Percentiles rank a stretch among this genome's conserved stretches.
Evolutionary conservation across 2,797 vertebrate species (phyloP).

Genomic region (Neosalanx taihuensis): DNA sequence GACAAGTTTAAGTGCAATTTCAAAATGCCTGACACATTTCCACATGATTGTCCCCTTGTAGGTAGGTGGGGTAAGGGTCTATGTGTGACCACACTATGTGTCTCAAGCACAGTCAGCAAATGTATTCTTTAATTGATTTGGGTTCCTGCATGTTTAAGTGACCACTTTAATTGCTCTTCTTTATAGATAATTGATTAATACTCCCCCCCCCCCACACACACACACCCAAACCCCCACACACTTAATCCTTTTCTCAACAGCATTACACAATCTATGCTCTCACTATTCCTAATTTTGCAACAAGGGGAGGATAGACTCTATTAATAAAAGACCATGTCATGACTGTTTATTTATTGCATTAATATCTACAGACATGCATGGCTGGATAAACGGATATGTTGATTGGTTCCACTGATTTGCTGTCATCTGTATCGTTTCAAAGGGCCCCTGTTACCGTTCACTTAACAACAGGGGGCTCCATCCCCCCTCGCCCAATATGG

Average conservation of each 20-base stretch:
- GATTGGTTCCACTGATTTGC: constrained; percentile 4
- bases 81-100: not conserved
- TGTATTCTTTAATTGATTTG: not conserved
- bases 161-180: constrained; percentile 1
- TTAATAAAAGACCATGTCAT: constrained; percentile 1
- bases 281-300: not conserved
- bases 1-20: not conserved
- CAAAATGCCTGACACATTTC: not conserved
- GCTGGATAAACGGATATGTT: constrained; percentile 23
- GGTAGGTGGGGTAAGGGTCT: not conserved
- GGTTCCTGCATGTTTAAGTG: not conserved
- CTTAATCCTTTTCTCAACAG: not conserved
- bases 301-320: not conserved
- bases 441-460: constrained; percentile 24
- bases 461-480: constrained; percentile 33
- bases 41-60: not conserved
- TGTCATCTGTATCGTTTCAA: constrained; percentile 48
- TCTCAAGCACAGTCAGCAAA: not conserved
- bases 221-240: constrained; percentile 9
- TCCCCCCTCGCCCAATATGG: constrained; percentile 49
- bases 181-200: not conserved
- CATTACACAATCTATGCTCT: constrained; percentile 22
- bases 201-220: too few species aligned
- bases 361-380: not conserved
- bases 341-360: not conserved